These are phyloP conservation scores for Thecocarcelia acutangulata DNA, from an alignment of 2,888 invertebrate species.

Conservation along the genomic window DNA sequence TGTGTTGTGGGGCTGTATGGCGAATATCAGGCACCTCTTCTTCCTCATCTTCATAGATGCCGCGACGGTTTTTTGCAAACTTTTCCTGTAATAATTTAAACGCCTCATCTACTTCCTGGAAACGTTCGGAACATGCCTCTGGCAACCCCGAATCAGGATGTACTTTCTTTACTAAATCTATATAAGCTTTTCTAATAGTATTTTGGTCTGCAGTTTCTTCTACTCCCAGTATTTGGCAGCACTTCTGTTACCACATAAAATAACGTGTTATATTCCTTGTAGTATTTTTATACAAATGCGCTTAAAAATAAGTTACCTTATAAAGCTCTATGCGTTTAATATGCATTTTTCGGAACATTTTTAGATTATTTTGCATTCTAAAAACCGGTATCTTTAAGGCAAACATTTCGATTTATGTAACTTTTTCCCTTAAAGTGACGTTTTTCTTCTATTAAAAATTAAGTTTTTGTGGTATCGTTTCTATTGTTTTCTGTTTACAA, in stretches of 20 bases:
- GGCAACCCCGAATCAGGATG: constrained; percentile 91
- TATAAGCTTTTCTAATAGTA: constrained; percentile 87
- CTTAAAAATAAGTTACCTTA: constrained; percentile 61
- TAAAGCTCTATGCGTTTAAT: constrained; percentile 72
- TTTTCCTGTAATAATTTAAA: constrained; percentile 87
- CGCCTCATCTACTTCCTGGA: constrained; percentile 89
- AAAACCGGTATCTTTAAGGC: constrained; percentile 39
- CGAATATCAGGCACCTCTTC: constrained; percentile 85
- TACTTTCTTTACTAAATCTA: constrained; percentile 89
- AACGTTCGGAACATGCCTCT: constrained; percentile 88
- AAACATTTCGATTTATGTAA: constrained; percentile 60
- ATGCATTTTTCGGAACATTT: constrained; percentile 65
- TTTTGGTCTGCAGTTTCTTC: constrained; percentile 87
- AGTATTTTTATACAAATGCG: background rate
- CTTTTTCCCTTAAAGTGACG: background rate
- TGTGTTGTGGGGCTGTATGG: constrained; percentile 94
- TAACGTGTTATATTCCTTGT: background rate
- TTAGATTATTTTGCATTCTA: background rate
- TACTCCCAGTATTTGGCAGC: constrained; percentile 86
- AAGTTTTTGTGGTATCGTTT: background rate
- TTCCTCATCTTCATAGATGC: constrained; percentile 82
- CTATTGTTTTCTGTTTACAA: background rate
- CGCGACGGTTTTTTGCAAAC: constrained; percentile 84
- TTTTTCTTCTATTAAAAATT: background rate
- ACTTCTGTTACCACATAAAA: constrained; percentile 82